phyloP scores from a whole-genome alignment of 2,888 invertebrate species.

The Meganola albula region DNA sequence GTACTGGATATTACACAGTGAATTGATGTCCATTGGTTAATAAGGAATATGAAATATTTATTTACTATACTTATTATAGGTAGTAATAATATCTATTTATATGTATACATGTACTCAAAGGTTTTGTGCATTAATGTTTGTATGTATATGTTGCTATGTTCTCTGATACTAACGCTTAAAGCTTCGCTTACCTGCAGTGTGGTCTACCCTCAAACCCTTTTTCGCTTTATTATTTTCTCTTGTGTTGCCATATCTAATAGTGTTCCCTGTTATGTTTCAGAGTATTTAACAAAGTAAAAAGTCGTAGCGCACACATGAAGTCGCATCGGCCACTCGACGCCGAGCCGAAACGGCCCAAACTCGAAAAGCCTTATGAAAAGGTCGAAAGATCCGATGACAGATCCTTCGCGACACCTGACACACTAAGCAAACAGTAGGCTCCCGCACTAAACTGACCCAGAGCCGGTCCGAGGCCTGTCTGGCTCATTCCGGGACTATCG shows the following conservation, averaged over 20 bases:
- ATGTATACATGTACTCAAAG: too few species aligned
- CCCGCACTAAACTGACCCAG: conserved; percentile 45
- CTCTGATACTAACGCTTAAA: conserved; percentile 49
- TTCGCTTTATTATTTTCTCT: conserved; percentile 38
- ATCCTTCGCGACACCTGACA: conserved; percentile 61
- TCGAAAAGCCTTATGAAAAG: conserved; percentile 78
- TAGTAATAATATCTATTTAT: conserved; percentile 49
- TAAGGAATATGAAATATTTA: conserved; percentile 47
- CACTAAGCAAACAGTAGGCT: conserved; percentile 60
- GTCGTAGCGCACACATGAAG: conserved; percentile 99
- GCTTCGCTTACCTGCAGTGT: conserved; percentile 50
- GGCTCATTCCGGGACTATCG: conserved; percentile 45
- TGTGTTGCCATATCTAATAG: conserved; percentile 65
- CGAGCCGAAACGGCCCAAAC: conserved; percentile 83
- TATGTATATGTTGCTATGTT: conserved; percentile 55
- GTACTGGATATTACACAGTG: conserved; percentile 47
- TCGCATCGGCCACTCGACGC: conserved; percentile 95
- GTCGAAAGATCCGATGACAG: conserved; percentile 72
- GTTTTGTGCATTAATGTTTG: conserved; percentile 55
- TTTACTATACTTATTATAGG: conserved; percentile 48
- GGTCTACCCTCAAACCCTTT: conserved; percentile 33
- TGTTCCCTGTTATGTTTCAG: conserved; percentile 81
- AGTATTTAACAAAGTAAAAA: conserved; percentile 98
- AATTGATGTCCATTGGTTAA: conserved; percentile 58
- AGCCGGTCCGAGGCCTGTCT: conserved; percentile 39